These are phyloP conservation scores for Drosophila eohydei DNA, from an alignment of 2,888 invertebrate species.

Conservation along the genomic window DNA sequence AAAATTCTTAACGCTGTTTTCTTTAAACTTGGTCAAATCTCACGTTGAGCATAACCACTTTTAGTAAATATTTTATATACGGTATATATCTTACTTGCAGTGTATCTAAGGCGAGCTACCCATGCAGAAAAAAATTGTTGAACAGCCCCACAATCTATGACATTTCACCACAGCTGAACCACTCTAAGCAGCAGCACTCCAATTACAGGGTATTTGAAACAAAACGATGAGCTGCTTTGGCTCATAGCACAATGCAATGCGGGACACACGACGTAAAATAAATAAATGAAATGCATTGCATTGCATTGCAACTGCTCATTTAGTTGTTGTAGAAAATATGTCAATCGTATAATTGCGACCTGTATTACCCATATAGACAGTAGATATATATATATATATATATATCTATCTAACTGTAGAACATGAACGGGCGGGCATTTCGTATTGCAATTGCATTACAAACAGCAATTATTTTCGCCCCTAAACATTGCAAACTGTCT, in stretches of 20 bases:
- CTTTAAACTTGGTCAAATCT: too few species aligned
- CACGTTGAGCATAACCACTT: too few species aligned
- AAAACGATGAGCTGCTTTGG: constrained; percentile 2
- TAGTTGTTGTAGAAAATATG: constrained; percentile 59
- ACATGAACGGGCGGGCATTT: constrained; percentile 29
- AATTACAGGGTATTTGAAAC: constrained; percentile 17
- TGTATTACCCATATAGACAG: not conserved
- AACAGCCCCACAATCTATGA: not conserved
- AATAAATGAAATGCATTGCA: constrained; percentile 47
- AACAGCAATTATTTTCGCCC: constrained; percentile 40
- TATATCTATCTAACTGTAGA: constrained; percentile 3
- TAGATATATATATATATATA: not conserved
- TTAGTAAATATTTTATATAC: too few species aligned
- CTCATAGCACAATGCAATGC: constrained; percentile 15
- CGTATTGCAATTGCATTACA: constrained; percentile 25
- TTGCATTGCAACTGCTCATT: constrained; percentile 40
- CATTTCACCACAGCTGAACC: not conserved
- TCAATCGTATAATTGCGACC: constrained; percentile 63
- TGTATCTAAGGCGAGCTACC: too few species aligned
- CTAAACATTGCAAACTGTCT: constrained; percentile 19
- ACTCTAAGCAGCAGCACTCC: not conserved
- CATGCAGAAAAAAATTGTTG: too few species aligned
- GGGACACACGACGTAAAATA: constrained; percentile 2
- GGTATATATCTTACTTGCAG: too few species aligned
- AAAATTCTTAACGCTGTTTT: too few species aligned